Percentiles rank a stretch among this genome's conserved stretches.
These are phyloP conservation scores for Micropoecilia bifurca DNA, from an alignment of 2,797 vertebrate species.

Conservation along the genomic window DNA sequence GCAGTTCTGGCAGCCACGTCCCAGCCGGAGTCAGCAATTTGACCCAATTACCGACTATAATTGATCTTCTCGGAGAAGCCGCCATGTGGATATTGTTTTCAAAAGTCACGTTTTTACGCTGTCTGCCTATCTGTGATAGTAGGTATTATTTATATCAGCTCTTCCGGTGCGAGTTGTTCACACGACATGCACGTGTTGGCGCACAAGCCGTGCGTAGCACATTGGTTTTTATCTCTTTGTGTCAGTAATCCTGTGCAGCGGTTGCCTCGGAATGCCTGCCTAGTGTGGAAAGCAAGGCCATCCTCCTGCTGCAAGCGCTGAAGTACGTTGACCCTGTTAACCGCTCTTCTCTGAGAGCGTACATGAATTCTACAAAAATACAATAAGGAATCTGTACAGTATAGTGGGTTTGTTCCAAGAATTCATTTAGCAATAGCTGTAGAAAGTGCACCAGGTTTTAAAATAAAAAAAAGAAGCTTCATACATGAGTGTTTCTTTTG, in stretches of 20 bases:
- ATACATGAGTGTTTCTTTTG: not conserved
- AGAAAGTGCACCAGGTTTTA: constrained; percentile 3
- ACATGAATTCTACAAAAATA: constrained; percentile 15
- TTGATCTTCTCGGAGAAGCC: constrained; percentile 65
- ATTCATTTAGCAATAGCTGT: constrained; percentile 6
- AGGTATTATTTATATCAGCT: constrained; percentile 71
- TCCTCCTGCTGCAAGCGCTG: constrained; percentile 21
- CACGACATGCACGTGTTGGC: constrained; percentile 20
- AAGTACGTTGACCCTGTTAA: constrained; percentile 13
- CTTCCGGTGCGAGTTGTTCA: constrained; percentile 48
- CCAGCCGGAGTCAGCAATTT: constrained; percentile 38
- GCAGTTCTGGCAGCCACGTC: constrained; percentile 9
- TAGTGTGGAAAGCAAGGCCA: constrained; percentile 39
- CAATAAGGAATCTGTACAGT: not conserved
- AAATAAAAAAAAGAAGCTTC: not conserved
- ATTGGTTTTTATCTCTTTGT: constrained; percentile 53
- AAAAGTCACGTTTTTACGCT: constrained; percentile 65
- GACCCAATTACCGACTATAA: constrained; percentile 55
- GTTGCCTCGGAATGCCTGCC: constrained; percentile 10
- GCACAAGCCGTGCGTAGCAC: constrained; percentile 24
- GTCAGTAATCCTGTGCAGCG: constrained; percentile 50
- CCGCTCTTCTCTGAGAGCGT: not conserved
- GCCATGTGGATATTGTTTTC: constrained; percentile 65
- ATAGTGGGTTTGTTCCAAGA: not conserved
- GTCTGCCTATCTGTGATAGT: constrained; percentile 58